Conservation (phyloP, 2,113 vertebrate genomes). For the Varanus salvator region DNA sequence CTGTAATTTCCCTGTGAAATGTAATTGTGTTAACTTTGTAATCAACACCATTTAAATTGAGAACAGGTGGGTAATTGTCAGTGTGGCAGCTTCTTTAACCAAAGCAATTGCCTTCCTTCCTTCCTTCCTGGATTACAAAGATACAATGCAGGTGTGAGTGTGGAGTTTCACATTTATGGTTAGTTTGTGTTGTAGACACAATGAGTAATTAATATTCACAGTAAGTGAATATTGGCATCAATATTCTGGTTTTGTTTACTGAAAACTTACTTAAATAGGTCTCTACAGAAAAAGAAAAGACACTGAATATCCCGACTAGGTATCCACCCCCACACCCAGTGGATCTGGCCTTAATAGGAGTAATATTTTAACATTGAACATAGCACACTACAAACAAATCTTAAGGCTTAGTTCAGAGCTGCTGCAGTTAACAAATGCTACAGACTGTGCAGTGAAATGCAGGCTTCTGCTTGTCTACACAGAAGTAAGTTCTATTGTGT, state of each 20-base stretch:
- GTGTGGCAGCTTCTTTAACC: conserved; percentile 35
- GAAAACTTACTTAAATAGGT: conserved; percentile 3
- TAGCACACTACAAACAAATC: conserved; percentile 47
- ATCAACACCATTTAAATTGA: conserved; percentile 42
- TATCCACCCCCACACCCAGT: not conserved
- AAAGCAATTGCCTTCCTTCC: not conserved
- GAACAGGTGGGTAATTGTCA: conserved; percentile 24
- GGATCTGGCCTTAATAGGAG: conserved; percentile 51
- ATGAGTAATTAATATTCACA: not conserved
- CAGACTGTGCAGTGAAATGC: conserved; percentile 46
- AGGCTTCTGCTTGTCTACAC: not conserved
- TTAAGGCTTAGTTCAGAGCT: conserved; percentile 51
- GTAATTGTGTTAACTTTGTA: conserved; percentile 50
- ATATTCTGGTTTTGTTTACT: conserved; percentile 15
- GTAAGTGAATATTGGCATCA: not conserved
- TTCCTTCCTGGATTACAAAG: conserved; percentile 25
- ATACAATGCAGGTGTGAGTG: conserved; percentile 7
- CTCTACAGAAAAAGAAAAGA: not conserved
- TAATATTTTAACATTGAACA: conserved; percentile 58
- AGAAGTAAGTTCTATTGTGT: not conserved
- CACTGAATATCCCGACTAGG: fast-evolving
- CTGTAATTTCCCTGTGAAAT: conserved; percentile 47
- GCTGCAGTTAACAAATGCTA: conserved; percentile 52
- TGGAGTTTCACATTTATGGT: conserved; percentile 17
- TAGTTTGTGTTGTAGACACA: not conserved